Percentiles rank a stretch among this genome's conserved stretches.
phyloP scores from a whole-genome alignment of 2,888 invertebrate species.

The Himalopsyche kuldschensis region DNA sequence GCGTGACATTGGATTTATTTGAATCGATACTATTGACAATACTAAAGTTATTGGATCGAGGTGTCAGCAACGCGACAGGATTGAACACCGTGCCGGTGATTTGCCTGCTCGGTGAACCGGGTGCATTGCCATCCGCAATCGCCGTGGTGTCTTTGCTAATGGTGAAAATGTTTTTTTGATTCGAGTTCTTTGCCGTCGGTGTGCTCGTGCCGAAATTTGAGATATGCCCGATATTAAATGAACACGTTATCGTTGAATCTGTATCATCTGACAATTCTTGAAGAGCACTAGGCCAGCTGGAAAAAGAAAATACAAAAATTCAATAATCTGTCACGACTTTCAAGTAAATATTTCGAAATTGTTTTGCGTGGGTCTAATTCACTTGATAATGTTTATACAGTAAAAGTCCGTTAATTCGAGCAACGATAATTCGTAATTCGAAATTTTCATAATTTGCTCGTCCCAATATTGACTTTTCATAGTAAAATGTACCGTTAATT shows the following conservation, averaged over 20 bases:
- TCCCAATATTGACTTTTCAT: too few species aligned
- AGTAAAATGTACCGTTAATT: too few species aligned
- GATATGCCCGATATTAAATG: conserved; percentile 31
- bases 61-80: conserved; percentile 25
- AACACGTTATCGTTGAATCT: conserved; percentile 37
- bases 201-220: conserved; percentile 22
- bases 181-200: conserved; percentile 15
- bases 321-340: too few species aligned
- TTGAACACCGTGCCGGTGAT: conserved; percentile 21
- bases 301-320: not conserved
- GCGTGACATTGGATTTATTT: conserved; percentile 13
- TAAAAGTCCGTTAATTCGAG: too few species aligned
- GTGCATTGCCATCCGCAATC: not conserved
- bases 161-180: conserved; percentile 11
- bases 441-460: too few species aligned
- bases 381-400: too few species aligned
- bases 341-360: too few species aligned
- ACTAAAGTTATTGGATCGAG: conserved; percentile 6
- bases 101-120: not conserved
- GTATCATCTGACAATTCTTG: conserved; percentile 36
- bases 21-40: not conserved
- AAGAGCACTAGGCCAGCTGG: conserved; percentile 45
- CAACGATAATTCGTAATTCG: too few species aligned
- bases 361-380: too few species aligned
- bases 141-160: conserved; percentile 9